phyloP scores from a whole-genome alignment of 2,797 vertebrate species.

The Channa striata region DNA sequence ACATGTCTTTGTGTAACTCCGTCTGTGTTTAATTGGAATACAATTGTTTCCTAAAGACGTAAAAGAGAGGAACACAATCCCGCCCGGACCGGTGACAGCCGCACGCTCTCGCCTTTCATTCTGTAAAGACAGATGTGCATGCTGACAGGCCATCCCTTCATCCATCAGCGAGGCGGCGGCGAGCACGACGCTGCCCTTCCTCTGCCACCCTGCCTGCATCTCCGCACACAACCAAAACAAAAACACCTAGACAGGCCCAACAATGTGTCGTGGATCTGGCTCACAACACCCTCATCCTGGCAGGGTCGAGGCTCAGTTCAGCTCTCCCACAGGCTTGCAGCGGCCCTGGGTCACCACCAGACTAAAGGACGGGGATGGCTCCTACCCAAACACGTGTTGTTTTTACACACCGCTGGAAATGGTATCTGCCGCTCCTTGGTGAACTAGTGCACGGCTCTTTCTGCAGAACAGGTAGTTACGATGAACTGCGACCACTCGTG shows the following conservation, averaged over 20 bases:
- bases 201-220: slow-evolving; percentile 61
- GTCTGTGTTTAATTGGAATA: slow-evolving; percentile 49
- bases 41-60: slow-evolving; percentile 68
- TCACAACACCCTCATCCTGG: slow-evolving; percentile 58
- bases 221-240: slow-evolving; percentile 58
- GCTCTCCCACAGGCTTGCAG: slow-evolving; percentile 50
- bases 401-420: slow-evolving; percentile 63
- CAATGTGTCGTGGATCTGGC: slow-evolving; percentile 63
- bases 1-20: slow-evolving; percentile 37
- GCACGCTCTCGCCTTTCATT: slow-evolving; percentile 41
- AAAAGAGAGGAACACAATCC: slow-evolving; percentile 49
- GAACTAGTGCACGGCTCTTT: slow-evolving; percentile 22
- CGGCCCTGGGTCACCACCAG: slow-evolving; percentile 58
- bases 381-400: slow-evolving; percentile 58
- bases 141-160: slow-evolving; percentile 63
- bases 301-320: slow-evolving; percentile 46
- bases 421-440: slow-evolving; percentile 55
- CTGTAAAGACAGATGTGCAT: slow-evolving; percentile 69
- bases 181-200: slow-evolving; percentile 34
- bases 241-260: slow-evolving; percentile 62
- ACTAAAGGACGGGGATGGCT: slow-evolving; percentile 58
- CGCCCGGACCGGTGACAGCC: slow-evolving; percentile 52
- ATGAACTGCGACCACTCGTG: slow-evolving; percentile 45
- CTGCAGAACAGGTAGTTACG: slow-evolving; percentile 56
- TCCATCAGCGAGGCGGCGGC: slow-evolving; percentile 52